phyloP scores from a whole-genome alignment of 2,888 invertebrate species.

The Polymixis flavicincta region DNA sequence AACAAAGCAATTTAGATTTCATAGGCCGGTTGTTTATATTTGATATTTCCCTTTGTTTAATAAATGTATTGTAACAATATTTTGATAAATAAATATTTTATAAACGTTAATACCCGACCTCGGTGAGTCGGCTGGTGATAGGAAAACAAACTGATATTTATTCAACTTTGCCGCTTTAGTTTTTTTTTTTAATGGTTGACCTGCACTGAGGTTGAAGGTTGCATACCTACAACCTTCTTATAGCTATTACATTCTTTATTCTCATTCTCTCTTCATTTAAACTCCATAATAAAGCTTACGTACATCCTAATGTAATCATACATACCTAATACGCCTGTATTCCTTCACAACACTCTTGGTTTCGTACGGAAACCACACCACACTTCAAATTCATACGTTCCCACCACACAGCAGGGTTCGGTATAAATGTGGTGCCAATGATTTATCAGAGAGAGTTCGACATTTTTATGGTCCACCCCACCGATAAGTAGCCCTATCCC shows the following conservation, averaged over 20 bases:
- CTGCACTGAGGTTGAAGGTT: too few relatives aligned
- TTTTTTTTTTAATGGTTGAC: too few relatives aligned
- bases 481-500: constrained; percentile 31
- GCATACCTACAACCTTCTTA: too few relatives aligned
- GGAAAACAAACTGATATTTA: too few relatives aligned
- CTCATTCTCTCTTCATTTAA: background rate
- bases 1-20: constrained; percentile 21
- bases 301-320: background rate
- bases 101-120: too few relatives aligned
- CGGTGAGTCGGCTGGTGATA: background rate
- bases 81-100: too few relatives aligned
- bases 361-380: constrained; percentile 1
- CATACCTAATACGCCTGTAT: background rate
- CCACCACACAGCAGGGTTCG: constrained; percentile 1
- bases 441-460: constrained; percentile 47
- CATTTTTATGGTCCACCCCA: constrained; percentile 44
- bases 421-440: constrained; percentile 31
- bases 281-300: background rate
- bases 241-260: background rate
- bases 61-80: background rate
- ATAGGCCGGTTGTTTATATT: background rate
- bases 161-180: too few relatives aligned
- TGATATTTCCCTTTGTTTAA: constrained; percentile 6
- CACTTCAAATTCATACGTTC: background rate
- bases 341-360: background rate